Conservation (phyloP, 2,888 invertebrate genomes). For the Pilophorus perplexus region DNA sequence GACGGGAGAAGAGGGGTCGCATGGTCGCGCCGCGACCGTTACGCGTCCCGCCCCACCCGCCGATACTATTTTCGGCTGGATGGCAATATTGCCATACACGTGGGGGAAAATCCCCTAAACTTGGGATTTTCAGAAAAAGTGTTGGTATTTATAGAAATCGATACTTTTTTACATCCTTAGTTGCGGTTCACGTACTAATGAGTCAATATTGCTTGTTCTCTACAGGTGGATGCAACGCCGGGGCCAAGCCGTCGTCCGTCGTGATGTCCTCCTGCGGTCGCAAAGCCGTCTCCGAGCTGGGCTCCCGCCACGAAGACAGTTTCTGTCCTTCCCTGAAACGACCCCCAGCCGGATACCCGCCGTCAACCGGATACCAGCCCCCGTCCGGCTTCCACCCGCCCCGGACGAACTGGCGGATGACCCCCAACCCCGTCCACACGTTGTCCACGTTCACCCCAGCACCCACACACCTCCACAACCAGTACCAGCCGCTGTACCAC, state of each 20-base stretch:
- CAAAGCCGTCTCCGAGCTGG: conserved; percentile 44
- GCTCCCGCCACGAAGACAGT: conserved; percentile 37
- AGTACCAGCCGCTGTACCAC: conserved; percentile 48
- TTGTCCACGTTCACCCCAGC: conserved; percentile 47
- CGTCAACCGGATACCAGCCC: conserved; percentile 9
- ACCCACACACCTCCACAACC: conserved; percentile 42
- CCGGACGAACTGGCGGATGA: conserved; percentile 41
- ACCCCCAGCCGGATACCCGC: conserved; percentile 13
- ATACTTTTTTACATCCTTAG: too few species aligned
- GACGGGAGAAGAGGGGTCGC: too few species aligned
- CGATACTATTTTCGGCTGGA: too few species aligned
- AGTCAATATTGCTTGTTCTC: too few species aligned
- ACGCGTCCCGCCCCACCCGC: too few species aligned
- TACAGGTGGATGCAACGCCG: conserved; percentile 37
- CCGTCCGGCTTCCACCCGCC: too few species aligned
- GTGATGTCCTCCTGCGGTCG: conserved; percentile 43
- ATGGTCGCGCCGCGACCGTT: too few species aligned
- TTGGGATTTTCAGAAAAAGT: too few species aligned
- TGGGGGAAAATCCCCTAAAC: too few species aligned
- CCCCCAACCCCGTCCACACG: conserved; percentile 46
- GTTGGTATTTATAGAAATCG: too few species aligned
- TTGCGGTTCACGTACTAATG: too few species aligned
- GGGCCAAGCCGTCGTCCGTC: conserved; percentile 42
- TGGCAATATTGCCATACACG: too few species aligned
- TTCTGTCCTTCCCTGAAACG: conserved; percentile 32